Evolutionary conservation across 2,888 invertebrate species (phyloP), one percentile per base, ranked within the genome.

Genomic region (Mesorhabditis sp.): DNA sequence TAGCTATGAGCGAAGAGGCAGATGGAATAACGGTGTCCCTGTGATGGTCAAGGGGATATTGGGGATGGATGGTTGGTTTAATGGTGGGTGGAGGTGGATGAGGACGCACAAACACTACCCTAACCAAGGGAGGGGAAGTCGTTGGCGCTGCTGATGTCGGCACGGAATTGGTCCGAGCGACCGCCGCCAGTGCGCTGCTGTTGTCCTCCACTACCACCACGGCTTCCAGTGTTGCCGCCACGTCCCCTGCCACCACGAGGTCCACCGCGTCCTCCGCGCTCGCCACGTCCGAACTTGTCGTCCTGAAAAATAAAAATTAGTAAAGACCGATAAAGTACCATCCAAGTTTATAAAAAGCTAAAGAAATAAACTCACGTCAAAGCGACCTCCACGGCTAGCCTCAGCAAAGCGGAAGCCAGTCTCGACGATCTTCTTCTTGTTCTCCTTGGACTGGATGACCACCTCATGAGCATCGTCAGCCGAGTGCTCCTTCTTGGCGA

Each of bases 351-450:
- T 28, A 28, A 28, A 28, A 28, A 28, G 28, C 28, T 28, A n/a
- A n/a, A n/a, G 68, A 74, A 70, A 71, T 63, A 68, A 70, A 43
- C 69, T 69, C 58, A 72, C 67, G 67, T 68, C 62, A 44, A 65
- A 67, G 15, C 74, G 68, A 61, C 73, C 70, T 45, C 69, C 72
- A 61, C 72, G 75, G 70, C 74, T 66, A 45, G 69, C 65, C 43
- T 74, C 75, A 45, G 74, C 67, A 72, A 79, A 80, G 50, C 74
- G 76, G 74, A 81, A 74, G 61, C 81, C 78, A 69, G 81, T 79
- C 71, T 79, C 76, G 68, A 82, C 71, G 44, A 77, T 71, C 69
- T 73, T 73, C 68, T 73, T 71, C 58, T 69, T 66, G 58, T 67
- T 71, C 6, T 62, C 43, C 62, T 72, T 75, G n/a, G 58, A 4